Base-by-base conservation (phyloP, 2,797 vertebrate species). In the Parauchenoglanis ngamensis region DNA sequence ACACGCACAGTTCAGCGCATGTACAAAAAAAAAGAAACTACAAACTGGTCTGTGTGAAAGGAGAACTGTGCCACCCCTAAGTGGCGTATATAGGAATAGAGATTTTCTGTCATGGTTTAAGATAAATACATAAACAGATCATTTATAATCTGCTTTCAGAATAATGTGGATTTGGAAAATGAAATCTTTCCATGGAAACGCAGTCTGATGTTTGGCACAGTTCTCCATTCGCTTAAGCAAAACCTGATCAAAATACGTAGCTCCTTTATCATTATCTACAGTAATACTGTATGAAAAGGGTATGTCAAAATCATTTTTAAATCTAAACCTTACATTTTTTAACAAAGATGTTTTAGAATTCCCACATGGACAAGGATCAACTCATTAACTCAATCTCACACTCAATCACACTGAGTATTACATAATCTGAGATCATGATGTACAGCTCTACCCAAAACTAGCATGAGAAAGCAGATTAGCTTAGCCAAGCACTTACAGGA, bases 1-100 rank as follows among this genome's bases (percentile, higher is more conserved):
- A 92, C 87, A 89, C 86, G 89, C 85, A 89, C 87, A 87, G 78
- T 89, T 92, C 88, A 90, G 85, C 61, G 85, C 72, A 85, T 83
- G 35, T 57, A 40, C 19, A 21, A 57, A 59, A 78, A 21, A 25
- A 52, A 77, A 49, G 25, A 28, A 77, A 28, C n/a, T 35, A 40
- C 31, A 80, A 59, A 80, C 56, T 80, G 1, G 7, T 56, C 13
- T 80, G 77, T 79, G 77, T 61, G 56, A 40, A 59, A 63, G 35
- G 35, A 61, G 40, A 63, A 81, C 78, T 63, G 35, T 61, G 35
- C 56, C 56, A 25, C 31, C 35, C 35, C 35, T 40, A 40, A 40
- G 35, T 40, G 35, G 35, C 35, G 35, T 40, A 40, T 3, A 40
- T 40, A 40, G 35, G 35, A 40, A 40, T 40, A 40, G 35, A 40